These are phyloP conservation scores for Dendrolimus pini DNA, from an alignment of 2,888 invertebrate genomes.

Conservation along the genomic window DNA sequence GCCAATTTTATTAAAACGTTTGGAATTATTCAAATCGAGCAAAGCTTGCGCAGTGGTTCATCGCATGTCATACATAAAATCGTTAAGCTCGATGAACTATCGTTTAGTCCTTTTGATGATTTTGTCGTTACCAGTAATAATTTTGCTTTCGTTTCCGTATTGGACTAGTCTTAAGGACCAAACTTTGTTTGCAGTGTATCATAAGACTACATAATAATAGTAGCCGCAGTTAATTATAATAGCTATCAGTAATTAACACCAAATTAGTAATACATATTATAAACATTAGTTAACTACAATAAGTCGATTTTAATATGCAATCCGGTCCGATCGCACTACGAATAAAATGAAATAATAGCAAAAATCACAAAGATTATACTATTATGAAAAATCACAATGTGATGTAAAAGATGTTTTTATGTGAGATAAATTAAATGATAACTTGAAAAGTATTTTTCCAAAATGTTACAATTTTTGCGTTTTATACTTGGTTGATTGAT, in stretches of 20 bases:
- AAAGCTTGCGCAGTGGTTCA: constrained; percentile 58
- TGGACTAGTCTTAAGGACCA: constrained; percentile 71
- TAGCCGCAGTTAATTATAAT: constrained; percentile 26
- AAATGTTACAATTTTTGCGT: constrained; percentile 63
- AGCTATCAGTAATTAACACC: constrained; percentile 27
- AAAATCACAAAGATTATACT: constrained; percentile 45
- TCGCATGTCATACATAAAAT: neutral
- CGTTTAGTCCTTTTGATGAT: constrained; percentile 43
- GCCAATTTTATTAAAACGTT: constrained; percentile 71
- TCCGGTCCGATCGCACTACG: constrained; percentile 25
- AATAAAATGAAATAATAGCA: constrained; percentile 17
- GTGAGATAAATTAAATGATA: constrained; percentile 63
- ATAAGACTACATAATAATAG: constrained; percentile 18
- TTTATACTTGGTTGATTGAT: constrained; percentile 54
- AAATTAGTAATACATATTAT: constrained; percentile 22
- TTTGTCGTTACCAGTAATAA: constrained; percentile 62
- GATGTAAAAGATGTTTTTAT: constrained; percentile 71
- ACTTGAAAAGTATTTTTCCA: constrained; percentile 73
- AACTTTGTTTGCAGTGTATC: constrained; percentile 32
- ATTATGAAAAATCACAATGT: constrained; percentile 63
- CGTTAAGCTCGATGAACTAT: constrained; percentile 21
- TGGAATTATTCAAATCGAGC: constrained; percentile 62
- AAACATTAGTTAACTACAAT: constrained; percentile 6
- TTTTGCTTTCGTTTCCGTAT: constrained; percentile 57
- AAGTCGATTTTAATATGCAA: constrained; percentile 15